Conservation (phyloP, 2,888 invertebrate species). For the Protonemura montana region DNA sequence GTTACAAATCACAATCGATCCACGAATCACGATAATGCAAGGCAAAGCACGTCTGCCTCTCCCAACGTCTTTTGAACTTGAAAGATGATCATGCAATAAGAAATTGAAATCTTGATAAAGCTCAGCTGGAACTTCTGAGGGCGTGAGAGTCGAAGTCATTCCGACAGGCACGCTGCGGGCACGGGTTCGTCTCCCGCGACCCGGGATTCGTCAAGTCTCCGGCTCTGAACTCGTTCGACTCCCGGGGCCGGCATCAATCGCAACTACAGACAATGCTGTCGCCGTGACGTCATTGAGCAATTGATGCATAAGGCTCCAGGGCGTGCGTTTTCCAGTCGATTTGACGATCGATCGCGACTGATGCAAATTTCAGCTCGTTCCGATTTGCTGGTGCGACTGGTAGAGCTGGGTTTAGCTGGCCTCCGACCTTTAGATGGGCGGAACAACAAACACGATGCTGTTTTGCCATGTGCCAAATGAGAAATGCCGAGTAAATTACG, state of each 20-base stretch:
- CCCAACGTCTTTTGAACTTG: no score
- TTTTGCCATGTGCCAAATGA: neutral
- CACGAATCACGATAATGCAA: no score
- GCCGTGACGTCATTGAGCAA: neutral
- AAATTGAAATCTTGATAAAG: neutral
- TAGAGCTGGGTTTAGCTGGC: neutral
- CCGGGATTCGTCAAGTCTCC: neutral
- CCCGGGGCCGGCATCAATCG: neutral
- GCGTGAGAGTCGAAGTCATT: neutral
- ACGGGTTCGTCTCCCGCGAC: neutral
- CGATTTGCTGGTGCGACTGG: neutral
- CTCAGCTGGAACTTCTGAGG: neutral
- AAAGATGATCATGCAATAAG: no score
- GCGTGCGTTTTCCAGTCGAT: neutral
- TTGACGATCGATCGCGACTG: neutral
- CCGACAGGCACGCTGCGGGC: neutral
- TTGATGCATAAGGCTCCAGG: neutral
- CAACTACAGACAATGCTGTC: neutral
- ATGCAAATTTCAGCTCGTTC: slow-evolving; percentile 7
- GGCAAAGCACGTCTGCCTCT: no score
- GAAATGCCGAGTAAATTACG: neutral
- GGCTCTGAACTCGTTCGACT: neutral
- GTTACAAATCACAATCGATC: no score
- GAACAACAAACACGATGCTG: neutral
- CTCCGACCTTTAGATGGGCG: neutral